A percentile compares a stretch with the other conserved stretches of the same genome.
Conservation (phyloP, 2,888 invertebrate species). For the Heliothis peltigera region DNA sequence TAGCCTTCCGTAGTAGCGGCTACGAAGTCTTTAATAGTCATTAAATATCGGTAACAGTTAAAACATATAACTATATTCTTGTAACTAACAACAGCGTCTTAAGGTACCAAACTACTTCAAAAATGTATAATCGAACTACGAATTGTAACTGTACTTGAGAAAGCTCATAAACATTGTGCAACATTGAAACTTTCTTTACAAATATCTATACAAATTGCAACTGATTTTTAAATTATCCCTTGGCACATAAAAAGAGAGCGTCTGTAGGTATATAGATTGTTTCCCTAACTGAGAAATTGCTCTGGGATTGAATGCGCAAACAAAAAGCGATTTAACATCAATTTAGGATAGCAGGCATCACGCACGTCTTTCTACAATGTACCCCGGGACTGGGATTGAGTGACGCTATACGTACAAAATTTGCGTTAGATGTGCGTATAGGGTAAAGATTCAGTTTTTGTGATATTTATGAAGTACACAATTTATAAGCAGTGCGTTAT, state of each 20-base stretch:
- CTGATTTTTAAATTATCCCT: conserved; percentile 65
- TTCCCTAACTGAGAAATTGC: conserved; percentile 79
- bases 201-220: conserved; percentile 35
- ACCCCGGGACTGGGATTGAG: conserved; percentile 14
- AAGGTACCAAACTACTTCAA: too few species aligned
- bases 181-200: conserved; percentile 14
- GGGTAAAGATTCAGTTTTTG: conserved; percentile 10
- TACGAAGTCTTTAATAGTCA: conserved; percentile 16
- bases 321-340: conserved; percentile 84
- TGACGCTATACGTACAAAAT: conserved; percentile 4
- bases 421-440: not conserved
- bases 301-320: conserved; percentile 80
- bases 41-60: not conserved
- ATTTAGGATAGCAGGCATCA: conserved; percentile 65
- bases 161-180: not conserved
- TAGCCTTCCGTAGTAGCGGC: conserved; percentile 24
- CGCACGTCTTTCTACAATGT: conserved; percentile 31
- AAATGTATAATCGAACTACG: too few species aligned
- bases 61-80: not conserved
- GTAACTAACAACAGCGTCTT: not conserved
- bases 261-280: conserved; percentile 76
- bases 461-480: conserved; percentile 23
- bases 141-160: not conserved
- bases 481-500: conserved; percentile 43
- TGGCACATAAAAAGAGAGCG: conserved; percentile 67